Percentiles rank a stretch among this genome's conserved stretches.
Conservation (phyloP, 2,888 invertebrate genomes). For the Empis stercorea region DNA sequence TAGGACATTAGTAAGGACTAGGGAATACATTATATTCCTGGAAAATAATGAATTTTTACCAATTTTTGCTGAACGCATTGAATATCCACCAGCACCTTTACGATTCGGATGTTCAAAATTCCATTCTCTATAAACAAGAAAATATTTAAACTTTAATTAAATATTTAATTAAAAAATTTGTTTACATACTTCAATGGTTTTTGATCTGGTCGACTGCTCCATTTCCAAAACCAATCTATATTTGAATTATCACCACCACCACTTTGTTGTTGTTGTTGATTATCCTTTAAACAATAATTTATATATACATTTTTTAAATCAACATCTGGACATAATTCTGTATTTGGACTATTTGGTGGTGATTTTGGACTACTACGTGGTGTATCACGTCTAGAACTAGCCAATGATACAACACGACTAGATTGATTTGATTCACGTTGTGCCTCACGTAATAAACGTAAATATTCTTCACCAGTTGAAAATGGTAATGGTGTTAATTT, state of each 20-base stretch:
- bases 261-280: neutral
- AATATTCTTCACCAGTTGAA: slow-evolving; percentile 70
- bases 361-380: slow-evolving; percentile 73
- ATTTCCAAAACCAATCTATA: slow-evolving; percentile 78
- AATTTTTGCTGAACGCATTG: slow-evolving; percentile 59
- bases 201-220: slow-evolving; percentile 86
- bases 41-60: slow-evolving; percentile 74
- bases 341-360: slow-evolving; percentile 85
- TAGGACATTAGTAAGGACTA: slow-evolving; percentile 80
- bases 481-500: slow-evolving; percentile 52
- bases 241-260: slow-evolving; percentile 20
- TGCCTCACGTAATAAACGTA: slow-evolving; percentile 73
- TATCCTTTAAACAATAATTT: slow-evolving; percentile 45
- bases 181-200: slow-evolving; percentile 65
- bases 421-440: slow-evolving; percentile 79
- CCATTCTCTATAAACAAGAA: slow-evolving; percentile 54
- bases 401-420: slow-evolving; percentile 71
- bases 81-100: slow-evolving; percentile 40
- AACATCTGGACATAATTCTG: slow-evolving; percentile 63
- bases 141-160: neutral
- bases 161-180: neutral
- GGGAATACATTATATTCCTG: slow-evolving; percentile 77
- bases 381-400: slow-evolving; percentile 64
- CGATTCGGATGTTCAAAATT: slow-evolving; percentile 65
- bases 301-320: slow-evolving; percentile 67